A percentile compares a stretch with the other conserved stretches of the same genome.
Conservation (phyloP, 2,888 invertebrate species). For the Machimus atricapillus region DNA sequence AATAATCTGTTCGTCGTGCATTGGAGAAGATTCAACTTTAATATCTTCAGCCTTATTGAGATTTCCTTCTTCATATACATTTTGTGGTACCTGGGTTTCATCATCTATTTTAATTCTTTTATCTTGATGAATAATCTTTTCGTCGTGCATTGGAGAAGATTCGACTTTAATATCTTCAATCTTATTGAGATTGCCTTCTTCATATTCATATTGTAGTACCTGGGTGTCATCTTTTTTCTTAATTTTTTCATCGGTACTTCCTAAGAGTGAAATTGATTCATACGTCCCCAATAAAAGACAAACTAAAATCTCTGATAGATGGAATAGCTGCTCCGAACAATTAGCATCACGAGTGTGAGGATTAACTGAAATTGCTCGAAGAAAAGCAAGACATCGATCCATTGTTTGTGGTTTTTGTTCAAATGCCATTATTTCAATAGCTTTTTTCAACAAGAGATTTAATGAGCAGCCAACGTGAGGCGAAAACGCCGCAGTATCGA, state of each 20-base stretch:
- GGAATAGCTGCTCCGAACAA: slow-evolving; percentile 57
- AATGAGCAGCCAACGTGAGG: slow-evolving; percentile 58
- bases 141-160: slow-evolving; percentile 42
- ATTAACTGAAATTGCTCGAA: slow-evolving; percentile 58
- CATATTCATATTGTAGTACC: slow-evolving; percentile 18
- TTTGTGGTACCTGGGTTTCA: not conserved
- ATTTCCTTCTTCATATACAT: slow-evolving; percentile 44
- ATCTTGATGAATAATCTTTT: slow-evolving; percentile 30
- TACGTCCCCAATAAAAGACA: slow-evolving; percentile 58
- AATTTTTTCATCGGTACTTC: slow-evolving; percentile 44
- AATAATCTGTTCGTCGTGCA: slow-evolving; percentile 40
- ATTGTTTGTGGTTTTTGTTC: slow-evolving; percentile 56
- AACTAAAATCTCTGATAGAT: slow-evolving; percentile 58
- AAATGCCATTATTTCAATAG: slow-evolving; percentile 59
- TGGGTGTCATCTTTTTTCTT: slow-evolving; percentile 41
- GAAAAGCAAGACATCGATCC: slow-evolving; percentile 56
- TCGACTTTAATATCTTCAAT: slow-evolving; percentile 32
- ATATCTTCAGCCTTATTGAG: slow-evolving; percentile 38
- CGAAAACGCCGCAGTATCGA: slow-evolving; percentile 53
- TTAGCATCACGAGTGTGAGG: slow-evolving; percentile 54
- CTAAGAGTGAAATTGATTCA: slow-evolving; percentile 53
- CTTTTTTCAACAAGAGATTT: slow-evolving; percentile 56
- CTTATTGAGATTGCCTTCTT: slow-evolving; percentile 43
- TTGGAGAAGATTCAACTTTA: slow-evolving; percentile 34
- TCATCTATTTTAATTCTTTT: slow-evolving; percentile 44